Base-by-base conservation (phyloP, 1,140 invertebrate species). In the Caenorhabditis remanei region DNA sequence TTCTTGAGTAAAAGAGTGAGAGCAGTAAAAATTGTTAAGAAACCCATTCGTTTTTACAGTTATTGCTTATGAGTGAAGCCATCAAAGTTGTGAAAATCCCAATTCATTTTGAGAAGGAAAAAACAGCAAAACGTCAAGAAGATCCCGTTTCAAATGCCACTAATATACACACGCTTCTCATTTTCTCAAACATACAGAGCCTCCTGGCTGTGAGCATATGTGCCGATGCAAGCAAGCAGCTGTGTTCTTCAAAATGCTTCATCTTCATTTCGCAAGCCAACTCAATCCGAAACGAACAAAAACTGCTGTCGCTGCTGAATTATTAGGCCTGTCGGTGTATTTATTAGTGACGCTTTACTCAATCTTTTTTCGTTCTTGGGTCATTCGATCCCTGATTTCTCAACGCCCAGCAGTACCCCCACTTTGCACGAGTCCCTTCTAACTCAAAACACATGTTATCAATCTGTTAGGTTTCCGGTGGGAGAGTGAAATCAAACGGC, bases 381-480 rank as follows among this genome's bases (percentile, higher is more conserved):
- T 79, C 71, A 79, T 79, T 79, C 53, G 46, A 79, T 79, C 46
- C 21, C 46, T 79, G 71, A 40, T 79, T 79, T 79, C 46, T 13
- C n/a, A 46, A 7, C 2, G 41, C 11, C 41, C 67, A 43, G 41
- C 71, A 24, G 40, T 79, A 19, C 13, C 21, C 16, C 40, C 71
- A 50, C n/a, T 50, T 79, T 50, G 43, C 46, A 79, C 71, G 46
- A n/a, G 19, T 24, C 43, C 46, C 46, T 79, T n/a, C 46, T 79
- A 79, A 79, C 71, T 79, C 71, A 79, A 79, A 79, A 79, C 71
- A 79, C 71, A 79, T 79, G 71, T 79, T 79, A 79, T 79, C 71
- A 79, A 79, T 53, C 24, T 4, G 50, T 50, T 50, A 79, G 24
- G 61, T 71, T 71, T 71, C 67, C 67, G 40, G 46, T 79, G 9